Base-by-base conservation (phyloP, 1,140 invertebrate species). In the Mya arenaria region DNA sequence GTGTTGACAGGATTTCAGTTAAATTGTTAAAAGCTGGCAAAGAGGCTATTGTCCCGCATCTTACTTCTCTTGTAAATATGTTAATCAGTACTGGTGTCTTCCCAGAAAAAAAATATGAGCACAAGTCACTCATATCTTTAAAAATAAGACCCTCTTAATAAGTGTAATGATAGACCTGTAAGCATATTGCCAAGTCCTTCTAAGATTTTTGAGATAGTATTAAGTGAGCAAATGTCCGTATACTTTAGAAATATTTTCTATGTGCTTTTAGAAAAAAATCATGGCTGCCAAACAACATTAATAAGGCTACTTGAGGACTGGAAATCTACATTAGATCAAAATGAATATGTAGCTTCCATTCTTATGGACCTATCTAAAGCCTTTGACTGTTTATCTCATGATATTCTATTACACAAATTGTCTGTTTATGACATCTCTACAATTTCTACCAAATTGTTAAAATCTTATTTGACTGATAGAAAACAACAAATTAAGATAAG, bases 331-430 rank as follows among this genome's bases (percentile, higher is more conserved):
- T 34, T 74, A 10, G 55, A 74, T 32, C 13, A 32, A 13, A 55
- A 71, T 55, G 23, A 71, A 71, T 55, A 71, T 55, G 23, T 30
- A 4, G 17, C 48, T 34, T 52, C 71, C 6, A 66, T 66, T 28
- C 36, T 74, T 1, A 58, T 13, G 19, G 71, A 74, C 17, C 5
- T 74, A 1, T 36, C 4, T 15, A 74, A 74, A 25, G 68, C 68
- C 15, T 71, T 71, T 34, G 44, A 34, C 41, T n/a, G n/a, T n/a
- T n/a, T n/a, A n/a, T n/a, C 19, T 17, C 5, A 6, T 52, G 4
- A 44, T 17, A 23, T 68, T 41, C 25, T 68, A 10, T 1, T n/a
- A n/a, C n/a, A n/a, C n/a, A n/a, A n/a, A n/a, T n/a, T n/a, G n/a
- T n/a, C n/a, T n/a, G n/a, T n/a, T n/a, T n/a, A n/a, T n/a, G n/a